These are phyloP conservation scores for Phylloscopus collybita DNA, from an alignment of 2,797 vertebrate species.

Conservation along the genomic window DNA sequence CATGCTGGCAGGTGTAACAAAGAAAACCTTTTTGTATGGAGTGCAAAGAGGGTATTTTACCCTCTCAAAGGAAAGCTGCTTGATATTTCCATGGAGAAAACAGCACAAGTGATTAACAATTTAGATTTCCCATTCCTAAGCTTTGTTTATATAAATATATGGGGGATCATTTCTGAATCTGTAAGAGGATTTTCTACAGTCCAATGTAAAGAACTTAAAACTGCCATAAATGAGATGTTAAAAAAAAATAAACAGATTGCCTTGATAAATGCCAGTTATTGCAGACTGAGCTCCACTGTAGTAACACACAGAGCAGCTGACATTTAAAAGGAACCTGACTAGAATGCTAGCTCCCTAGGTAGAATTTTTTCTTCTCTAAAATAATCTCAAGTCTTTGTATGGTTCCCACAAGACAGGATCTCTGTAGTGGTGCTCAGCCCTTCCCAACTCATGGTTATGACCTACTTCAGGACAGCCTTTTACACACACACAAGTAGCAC, in stretches of 20 bases:
- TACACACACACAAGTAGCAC: neutral
- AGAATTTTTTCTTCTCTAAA: conserved; percentile 20
- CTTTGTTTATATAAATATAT: conserved; percentile 73
- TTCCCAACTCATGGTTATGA: neutral
- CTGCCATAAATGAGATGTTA: conserved; percentile 66
- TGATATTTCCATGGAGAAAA: conserved; percentile 69
- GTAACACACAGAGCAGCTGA: conserved; percentile 20
- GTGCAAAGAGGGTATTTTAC: conserved; percentile 66
- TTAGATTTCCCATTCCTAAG: conserved; percentile 66
- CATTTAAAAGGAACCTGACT: conserved; percentile 24
- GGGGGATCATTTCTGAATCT: conserved; percentile 67
- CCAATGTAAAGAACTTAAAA: conserved; percentile 63
- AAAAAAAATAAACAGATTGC: conserved; percentile 56
- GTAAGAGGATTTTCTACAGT: conserved; percentile 73
- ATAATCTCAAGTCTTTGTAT: neutral
- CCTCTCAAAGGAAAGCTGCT: conserved; percentile 65
- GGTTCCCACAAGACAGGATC: neutral
- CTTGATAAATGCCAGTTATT: conserved; percentile 56
- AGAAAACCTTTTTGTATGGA: conserved; percentile 69
- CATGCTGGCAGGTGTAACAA: conserved; percentile 77
- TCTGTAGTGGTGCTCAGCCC: neutral
- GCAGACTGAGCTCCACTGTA: conserved; percentile 1
- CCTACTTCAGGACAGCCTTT: conserved; percentile 41
- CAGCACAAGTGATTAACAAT: conserved; percentile 68
- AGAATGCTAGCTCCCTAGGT: conserved; percentile 13